phyloP scores from a whole-genome alignment of 2,113 vertebrate species.

The Rhagologus leucostigma region DNA sequence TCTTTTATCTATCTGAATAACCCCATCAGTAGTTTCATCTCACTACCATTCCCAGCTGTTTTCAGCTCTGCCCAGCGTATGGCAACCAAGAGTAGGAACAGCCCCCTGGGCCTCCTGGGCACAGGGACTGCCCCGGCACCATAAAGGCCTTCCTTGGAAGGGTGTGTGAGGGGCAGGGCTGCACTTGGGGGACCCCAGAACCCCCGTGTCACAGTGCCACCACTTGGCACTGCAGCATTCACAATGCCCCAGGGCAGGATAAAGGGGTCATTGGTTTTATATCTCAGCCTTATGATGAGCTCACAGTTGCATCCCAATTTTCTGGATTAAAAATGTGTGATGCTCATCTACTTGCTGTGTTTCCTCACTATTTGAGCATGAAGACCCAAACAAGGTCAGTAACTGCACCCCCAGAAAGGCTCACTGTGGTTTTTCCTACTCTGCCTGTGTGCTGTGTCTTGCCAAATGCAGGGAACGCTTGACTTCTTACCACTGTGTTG shows the following conservation, averaged over 20 bases:
- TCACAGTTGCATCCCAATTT: not conserved
- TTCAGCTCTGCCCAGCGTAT: not conserved
- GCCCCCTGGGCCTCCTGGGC: not conserved
- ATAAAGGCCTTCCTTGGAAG: not conserved
- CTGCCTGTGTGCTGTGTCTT: not conserved
- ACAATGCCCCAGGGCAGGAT: not conserved
- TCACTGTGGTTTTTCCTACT: not conserved
- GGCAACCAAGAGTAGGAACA: not conserved
- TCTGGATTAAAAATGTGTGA: not conserved
- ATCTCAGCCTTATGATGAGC: not conserved
- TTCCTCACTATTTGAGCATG: not conserved
- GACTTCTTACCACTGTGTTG: rapidly evolving
- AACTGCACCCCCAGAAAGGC: not conserved
- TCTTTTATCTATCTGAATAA: not conserved
- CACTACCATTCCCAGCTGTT: not conserved
- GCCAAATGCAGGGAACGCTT: rapidly evolving
- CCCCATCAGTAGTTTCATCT: not conserved
- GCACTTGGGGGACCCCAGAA: too few species aligned
- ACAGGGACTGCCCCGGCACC: not conserved
- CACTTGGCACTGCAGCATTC: not conserved
- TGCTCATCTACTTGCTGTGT: rapidly evolving
- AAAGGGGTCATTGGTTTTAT: not conserved
- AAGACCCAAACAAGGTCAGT: not conserved
- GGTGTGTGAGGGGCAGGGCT: not conserved
- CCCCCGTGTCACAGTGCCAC: rapidly evolving